These are phyloP conservation scores for Brienomyrus longianalis DNA, from an alignment of 2,113 vertebrate genomes.

Conservation along the genomic window DNA sequence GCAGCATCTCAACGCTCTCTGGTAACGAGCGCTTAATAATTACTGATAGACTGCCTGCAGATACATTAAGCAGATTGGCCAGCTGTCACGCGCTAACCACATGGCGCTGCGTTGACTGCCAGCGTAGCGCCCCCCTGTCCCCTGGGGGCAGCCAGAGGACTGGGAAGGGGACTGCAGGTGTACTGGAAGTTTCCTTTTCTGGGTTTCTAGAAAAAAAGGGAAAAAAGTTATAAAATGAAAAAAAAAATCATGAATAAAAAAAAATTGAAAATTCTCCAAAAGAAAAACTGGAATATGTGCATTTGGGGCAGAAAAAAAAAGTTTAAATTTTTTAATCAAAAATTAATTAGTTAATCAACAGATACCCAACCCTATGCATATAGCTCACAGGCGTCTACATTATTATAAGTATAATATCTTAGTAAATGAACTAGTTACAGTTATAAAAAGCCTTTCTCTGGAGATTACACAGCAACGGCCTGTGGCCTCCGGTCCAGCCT, in stretches of 20 bases:
- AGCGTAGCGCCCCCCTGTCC: not conserved
- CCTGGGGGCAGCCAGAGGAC: not conserved
- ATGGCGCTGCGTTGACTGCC: not conserved
- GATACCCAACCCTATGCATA: not conserved
- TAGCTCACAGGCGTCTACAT: not conserved
- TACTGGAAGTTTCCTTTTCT: not conserved
- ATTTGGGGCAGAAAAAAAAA: not conserved
- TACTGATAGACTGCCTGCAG: not conserved
- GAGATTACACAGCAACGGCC: not conserved
- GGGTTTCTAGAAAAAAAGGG: not conserved
- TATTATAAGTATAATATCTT: not conserved
- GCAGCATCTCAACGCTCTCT: not conserved
- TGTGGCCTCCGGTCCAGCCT: not conserved
- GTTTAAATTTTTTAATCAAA: not conserved
- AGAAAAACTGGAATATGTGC: not conserved
- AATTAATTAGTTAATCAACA: conserved; percentile 8
- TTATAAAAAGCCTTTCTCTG: not conserved
- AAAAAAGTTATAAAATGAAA: not conserved
- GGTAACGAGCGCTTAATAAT: not conserved
- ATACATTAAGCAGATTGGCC: not conserved
- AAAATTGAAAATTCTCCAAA: not conserved
- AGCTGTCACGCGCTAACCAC: not conserved
- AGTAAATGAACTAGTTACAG: not conserved
- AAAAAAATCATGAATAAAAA: not conserved
- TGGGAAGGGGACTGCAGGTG: not conserved